Conservation (phyloP, 2,888 invertebrate genomes). For the Hyles lineata region DNA sequence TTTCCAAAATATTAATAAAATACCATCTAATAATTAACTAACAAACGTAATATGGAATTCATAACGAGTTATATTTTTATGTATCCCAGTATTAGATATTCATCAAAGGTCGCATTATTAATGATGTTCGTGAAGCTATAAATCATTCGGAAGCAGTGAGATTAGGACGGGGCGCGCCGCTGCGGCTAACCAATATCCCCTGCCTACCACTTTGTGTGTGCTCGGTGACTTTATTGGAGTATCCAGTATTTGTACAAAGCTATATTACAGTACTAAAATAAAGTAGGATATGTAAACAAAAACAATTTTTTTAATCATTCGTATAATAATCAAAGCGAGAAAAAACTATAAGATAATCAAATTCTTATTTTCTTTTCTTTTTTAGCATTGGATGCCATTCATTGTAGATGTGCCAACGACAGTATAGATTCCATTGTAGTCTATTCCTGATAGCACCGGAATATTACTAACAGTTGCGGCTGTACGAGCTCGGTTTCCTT, state of each 20-base stretch:
- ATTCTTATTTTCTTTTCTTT: no score
- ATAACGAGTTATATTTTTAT: background rate
- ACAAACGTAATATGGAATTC: background rate
- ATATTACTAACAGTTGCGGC: no score
- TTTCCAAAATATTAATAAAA: no score
- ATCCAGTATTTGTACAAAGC: background rate
- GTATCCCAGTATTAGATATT: constrained; percentile 21
- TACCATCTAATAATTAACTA: no score
- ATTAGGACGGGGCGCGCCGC: constrained; percentile 34
- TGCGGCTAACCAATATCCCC: constrained; percentile 29
- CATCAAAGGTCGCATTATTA: constrained; percentile 35
- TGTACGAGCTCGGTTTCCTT: no score
- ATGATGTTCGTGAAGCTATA: constrained; percentile 42
- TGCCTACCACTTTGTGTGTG: constrained; percentile 1
- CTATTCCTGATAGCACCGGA: no score
- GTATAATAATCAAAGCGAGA: no score
- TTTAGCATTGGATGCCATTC: no score
- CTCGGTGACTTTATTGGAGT: constrained; percentile 14
- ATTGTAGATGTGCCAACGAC: no score
- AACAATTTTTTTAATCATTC: background rate
- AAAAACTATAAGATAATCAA: no score
- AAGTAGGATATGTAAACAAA: background rate
- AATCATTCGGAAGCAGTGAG: constrained; percentile 45
- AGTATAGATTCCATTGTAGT: no score
- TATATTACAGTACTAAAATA: background rate